Percentiles rank a stretch among this genome's conserved stretches.
Evolutionary conservation across 2,888 invertebrate genomes (phyloP).

Genomic region (Orthosia cruda): DNA sequence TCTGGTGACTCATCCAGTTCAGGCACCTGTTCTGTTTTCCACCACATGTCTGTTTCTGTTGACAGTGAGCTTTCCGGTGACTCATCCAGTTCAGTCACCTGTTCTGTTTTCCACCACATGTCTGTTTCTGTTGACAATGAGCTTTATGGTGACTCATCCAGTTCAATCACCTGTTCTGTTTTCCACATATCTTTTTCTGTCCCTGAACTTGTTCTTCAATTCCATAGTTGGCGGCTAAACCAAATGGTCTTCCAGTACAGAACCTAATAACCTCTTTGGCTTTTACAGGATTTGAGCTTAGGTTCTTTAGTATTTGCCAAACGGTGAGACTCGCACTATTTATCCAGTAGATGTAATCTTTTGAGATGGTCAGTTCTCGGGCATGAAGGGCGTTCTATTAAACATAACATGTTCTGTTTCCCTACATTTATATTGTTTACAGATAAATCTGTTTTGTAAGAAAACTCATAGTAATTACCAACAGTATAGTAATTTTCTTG

Average conservation of each 20-base stretch:
- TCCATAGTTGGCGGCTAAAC: slow-evolving; percentile 83
- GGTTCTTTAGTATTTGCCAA: background rate
- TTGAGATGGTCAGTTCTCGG: slow-evolving; percentile 93
- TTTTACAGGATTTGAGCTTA: too few species aligned
- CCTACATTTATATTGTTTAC: slow-evolving; percentile 81
- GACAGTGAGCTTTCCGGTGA: too few species aligned
- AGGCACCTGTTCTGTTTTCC: too few species aligned
- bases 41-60: too few species aligned
- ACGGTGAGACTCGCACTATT: slow-evolving; percentile 85
- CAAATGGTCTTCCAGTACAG: slow-evolving; percentile 76
- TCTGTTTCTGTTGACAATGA: too few species aligned
- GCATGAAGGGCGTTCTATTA: too few species aligned
- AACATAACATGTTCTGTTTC: too few species aligned
- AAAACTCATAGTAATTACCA: slow-evolving; percentile 93
- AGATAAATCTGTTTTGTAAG: slow-evolving; percentile 94
- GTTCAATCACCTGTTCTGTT: too few species aligned
- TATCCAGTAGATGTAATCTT: slow-evolving; percentile 95
- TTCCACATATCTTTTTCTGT: background rate
- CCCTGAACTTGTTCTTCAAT: slow-evolving; percentile 80
- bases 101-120: too few species aligned
- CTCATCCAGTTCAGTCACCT: too few species aligned
- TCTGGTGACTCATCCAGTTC: background rate
- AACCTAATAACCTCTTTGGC: background rate
- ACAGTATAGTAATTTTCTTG: slow-evolving; percentile 95
- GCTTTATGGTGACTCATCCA: too few species aligned